A percentile compares a stretch with the other conserved stretches of the same genome.
These are phyloP conservation scores for Caerostris darwini DNA, from an alignment of 1,140 invertebrate species.

Conservation along the genomic window DNA sequence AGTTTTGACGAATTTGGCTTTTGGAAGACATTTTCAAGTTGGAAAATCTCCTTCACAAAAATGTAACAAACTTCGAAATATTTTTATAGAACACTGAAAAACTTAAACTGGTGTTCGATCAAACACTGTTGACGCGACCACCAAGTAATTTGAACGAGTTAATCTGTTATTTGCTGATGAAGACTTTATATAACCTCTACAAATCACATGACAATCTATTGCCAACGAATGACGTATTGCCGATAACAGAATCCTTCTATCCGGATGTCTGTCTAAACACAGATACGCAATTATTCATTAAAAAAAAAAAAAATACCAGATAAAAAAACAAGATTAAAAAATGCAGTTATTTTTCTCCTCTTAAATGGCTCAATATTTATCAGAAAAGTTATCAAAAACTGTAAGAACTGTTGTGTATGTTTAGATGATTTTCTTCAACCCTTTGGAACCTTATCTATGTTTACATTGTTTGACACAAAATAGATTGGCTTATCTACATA, in stretches of 20 bases:
- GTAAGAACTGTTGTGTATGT: background rate
- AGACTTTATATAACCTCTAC: background rate
- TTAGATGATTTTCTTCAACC: too few species aligned
- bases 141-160: slow-evolving; percentile 1
- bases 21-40: slow-evolving; percentile 26
- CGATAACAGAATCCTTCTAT: background rate
- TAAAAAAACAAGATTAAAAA: background rate
- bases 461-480: too few species aligned
- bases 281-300: background rate
- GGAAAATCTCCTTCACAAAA: background rate
- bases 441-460: too few species aligned
- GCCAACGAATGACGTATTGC: background rate
- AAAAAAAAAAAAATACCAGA: slow-evolving; percentile 11
- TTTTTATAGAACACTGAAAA: slow-evolving; percentile 22
- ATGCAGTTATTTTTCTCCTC: background rate
- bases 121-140: slow-evolving; percentile 77
- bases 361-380: background rate
- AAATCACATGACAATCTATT: background rate
- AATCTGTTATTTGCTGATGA: background rate
- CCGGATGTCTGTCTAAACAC: background rate
- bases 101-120: slow-evolving; percentile 59
- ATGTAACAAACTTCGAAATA: slow-evolving; percentile 23
- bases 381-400: background rate
- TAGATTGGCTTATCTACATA: too few species aligned
- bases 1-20: slow-evolving; percentile 86